Base-by-base conservation (phyloP, 2,113 vertebrate genomes). In the Neoarius graeffei region DNA sequence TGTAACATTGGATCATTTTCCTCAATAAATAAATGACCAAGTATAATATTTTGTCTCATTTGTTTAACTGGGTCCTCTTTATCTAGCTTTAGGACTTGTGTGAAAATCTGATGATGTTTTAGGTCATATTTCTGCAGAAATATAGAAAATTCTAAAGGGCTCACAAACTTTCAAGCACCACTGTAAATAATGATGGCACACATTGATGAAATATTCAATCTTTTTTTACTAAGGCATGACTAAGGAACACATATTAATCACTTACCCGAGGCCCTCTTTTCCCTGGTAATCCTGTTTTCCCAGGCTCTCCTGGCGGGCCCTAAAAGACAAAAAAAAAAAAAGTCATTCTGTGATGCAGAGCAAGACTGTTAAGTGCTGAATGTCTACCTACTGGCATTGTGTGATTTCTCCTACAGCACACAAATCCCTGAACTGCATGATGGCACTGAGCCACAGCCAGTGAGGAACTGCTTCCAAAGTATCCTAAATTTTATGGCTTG, bases 221-320 rank as follows among this genome's bases (percentile, higher is more conserved):
- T 10, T 54, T 54, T 56, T 73, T 52, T 30, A 23, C 14, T 74
- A 57, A n/a, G 17, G 27, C 30, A 67, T 17, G 42, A 3, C 10
- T 59, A 50, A 64, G 62, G 9, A 89, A 77, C 17, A 62, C 35
- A 80, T 27, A 50, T 82, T n/a, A 79, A 35, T n/a, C 74, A 95
- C 98, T 97, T 94, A 99, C 98, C 95, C 96, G 92, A 52, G 97
- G 96, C 0, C 98, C 98, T 93, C 97, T 96, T 92, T 96, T 96
- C 79, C 98, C 98, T 14, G 95, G 95, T 89, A 95, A 95, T 92
- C 98, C 98, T 93, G 96, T 96, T 88, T 97, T 95, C 52, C 98
- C 98, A 0, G 96, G 96, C 87, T 96, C 94, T 89, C 98, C 98
- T 88, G 95, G 94, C 86, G 95, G 95, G 86, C 98, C 98, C 98